A percentile compares a stretch with the other conserved stretches of the same genome.
Conservation (phyloP, 2,888 invertebrate genomes). For the Myopa tessellatipennis region DNA sequence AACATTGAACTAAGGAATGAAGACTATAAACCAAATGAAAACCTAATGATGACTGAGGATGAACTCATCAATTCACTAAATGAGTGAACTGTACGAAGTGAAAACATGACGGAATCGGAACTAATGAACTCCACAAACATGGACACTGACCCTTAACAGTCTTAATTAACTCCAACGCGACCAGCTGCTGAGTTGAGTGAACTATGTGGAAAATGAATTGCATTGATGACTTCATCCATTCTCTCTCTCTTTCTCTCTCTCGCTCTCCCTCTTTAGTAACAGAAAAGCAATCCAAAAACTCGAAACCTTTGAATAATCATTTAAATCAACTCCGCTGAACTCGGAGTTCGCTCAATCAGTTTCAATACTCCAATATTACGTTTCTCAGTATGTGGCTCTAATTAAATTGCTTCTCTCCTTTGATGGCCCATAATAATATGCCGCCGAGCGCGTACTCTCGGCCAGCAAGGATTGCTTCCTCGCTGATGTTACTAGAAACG, state of each 20-base stretch:
- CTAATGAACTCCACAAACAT: too few relatives aligned
- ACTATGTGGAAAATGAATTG: too few relatives aligned
- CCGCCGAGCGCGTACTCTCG: neutral
- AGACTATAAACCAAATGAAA: too few relatives aligned
- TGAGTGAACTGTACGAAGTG: too few relatives aligned
- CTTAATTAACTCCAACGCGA: neutral
- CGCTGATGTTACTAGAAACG: neutral
- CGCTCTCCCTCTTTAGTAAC: neutral
- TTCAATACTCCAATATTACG: too few relatives aligned
- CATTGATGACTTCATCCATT: too few relatives aligned
- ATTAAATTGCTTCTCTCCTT: constrained; percentile 16
- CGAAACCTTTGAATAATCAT: neutral
- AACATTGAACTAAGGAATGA: too few relatives aligned
- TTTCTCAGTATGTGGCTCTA: neutral
- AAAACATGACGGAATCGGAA: too few relatives aligned
- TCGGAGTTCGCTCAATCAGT: too few relatives aligned
- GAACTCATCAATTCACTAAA: too few relatives aligned
- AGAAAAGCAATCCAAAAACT: neutral
- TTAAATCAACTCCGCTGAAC: constrained; percentile 6
- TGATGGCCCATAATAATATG: neutral
- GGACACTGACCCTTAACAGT: neutral
- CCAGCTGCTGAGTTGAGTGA: neutral
- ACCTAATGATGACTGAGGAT: too few relatives aligned
- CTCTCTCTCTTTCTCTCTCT: too few relatives aligned
- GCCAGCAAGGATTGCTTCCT: neutral